Evolutionary conservation across 2,113 vertebrate species (phyloP), one percentile per base, ranked within the genome.

Genomic region (Melanocharis versteri): DNA sequence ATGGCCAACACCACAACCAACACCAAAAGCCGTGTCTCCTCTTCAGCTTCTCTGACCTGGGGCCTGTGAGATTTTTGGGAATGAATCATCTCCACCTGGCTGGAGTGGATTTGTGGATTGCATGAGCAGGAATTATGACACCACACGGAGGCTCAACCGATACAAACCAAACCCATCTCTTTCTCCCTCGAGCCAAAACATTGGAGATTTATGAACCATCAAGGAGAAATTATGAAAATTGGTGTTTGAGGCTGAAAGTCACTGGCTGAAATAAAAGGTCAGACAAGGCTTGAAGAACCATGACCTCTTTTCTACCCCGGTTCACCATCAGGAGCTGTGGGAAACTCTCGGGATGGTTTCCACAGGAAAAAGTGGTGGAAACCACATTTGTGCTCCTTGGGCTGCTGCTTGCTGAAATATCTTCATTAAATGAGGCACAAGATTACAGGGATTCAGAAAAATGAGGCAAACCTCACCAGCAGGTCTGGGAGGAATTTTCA

Each of bases 381-480:
- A 15, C 12, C 0, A 0, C 24, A 15, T 31, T n/a, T 40, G 26
- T 2, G 2, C 17, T 30, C 33, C 39, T 50, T 30, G 42, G 27
- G 62, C 16, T 80, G 54, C 58, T 77, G n/a, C 3, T 79, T 11
- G 23, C 61, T 76, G 68, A 21, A 24, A 11, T 9, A 4, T 21
- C 53, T 31, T 15, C 44, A 2, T 2, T 28, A 31, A 64, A 50
- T 0, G 10, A 68, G 66, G 11, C 9, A 16, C 27, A 1, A 0
- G 0, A 14, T 8, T 45, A 18, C 66, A 45, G 40, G 5, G 24
- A 28, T 28, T 15, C 13, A 35, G 40, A 44, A 11, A 58, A 89
- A 54, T 0, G 13, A 77, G 21, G 23, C 27, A 81, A 53, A 87
- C 14, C 33, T 72, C 73, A 56, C 7, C 28, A 60, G 42, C 35